These are phyloP conservation scores for Dolichoris vasculosae DNA, from an alignment of 1,140 invertebrate genomes.

Conservation along the genomic window DNA sequence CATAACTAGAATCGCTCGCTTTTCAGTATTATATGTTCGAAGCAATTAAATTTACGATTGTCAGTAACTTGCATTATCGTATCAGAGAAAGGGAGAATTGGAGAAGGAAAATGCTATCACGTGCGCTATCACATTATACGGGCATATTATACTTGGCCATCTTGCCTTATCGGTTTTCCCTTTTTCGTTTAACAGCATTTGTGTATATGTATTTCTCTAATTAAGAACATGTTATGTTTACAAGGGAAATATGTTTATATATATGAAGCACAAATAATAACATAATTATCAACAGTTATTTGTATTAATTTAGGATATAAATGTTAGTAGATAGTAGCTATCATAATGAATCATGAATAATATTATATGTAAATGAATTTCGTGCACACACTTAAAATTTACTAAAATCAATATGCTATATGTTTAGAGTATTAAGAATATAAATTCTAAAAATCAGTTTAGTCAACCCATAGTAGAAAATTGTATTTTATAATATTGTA, in stretches of 20 bases:
- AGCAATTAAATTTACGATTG: conserved; percentile 6
- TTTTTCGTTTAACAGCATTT: neutral
- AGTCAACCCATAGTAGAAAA: too few relatives aligned
- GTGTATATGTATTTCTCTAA: neutral
- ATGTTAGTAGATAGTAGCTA: neutral
- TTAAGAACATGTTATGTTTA: neutral
- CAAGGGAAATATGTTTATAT: neutral
- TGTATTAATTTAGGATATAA: neutral
- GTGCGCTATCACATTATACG: neutral
- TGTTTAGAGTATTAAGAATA: too few relatives aligned
- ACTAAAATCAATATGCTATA: too few relatives aligned
- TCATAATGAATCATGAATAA: neutral
- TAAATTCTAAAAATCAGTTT: too few relatives aligned
- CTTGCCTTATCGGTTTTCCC: neutral
- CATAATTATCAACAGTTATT: neutral
- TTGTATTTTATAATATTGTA: too few relatives aligned
- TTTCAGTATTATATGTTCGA: neutral
- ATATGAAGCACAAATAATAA: neutral
- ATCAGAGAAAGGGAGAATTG: neutral
- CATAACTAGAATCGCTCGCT: neutral
- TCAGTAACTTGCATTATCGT: neutral
- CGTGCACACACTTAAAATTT: neutral
- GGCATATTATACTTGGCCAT: neutral
- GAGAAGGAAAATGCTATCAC: neutral
- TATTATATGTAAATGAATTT: neutral